phyloP scores from a whole-genome alignment of 2,113 vertebrate species.

The Benitochromis conjunctus region DNA sequence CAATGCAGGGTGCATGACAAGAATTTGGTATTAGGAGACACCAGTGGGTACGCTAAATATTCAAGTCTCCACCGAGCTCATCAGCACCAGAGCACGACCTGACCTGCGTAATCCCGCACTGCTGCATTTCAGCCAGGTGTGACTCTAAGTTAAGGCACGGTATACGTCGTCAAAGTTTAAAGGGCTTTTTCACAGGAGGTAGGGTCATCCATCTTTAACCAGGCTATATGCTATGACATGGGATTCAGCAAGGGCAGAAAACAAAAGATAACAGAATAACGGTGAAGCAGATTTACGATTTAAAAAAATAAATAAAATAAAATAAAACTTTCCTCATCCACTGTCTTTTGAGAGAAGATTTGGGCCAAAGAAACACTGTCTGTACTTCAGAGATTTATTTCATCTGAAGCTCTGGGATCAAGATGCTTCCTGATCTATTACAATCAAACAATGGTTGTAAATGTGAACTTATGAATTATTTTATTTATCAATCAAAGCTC shows the following conservation, averaged over 20 bases:
- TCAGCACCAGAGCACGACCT: neutral
- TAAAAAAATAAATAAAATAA: accelerated
- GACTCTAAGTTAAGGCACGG: neutral
- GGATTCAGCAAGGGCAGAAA: neutral
- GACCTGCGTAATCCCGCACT: slow-evolving; percentile 4
- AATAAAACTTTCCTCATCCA: neutral
- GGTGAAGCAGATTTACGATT: neutral
- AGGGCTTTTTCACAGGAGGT: neutral
- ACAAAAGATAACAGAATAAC: neutral
- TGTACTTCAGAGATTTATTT: neutral
- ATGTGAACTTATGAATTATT: neutral
- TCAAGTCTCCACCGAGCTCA: slow-evolving; percentile 3
- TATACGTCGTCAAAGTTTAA: neutral
- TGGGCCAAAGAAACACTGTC: neutral
- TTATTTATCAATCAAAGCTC: neutral
- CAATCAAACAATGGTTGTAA: neutral
- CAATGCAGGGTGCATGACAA: neutral
- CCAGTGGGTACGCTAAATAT: neutral
- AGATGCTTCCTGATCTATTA: neutral
- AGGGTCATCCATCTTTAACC: neutral
- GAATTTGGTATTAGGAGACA: neutral
- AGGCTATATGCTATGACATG: neutral
- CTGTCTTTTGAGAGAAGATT: neutral
- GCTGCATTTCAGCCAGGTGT: neutral
- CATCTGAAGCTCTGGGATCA: neutral